phyloP scores from a whole-genome alignment of 2,888 invertebrate genomes.

The Meteorus cinctellus region DNA sequence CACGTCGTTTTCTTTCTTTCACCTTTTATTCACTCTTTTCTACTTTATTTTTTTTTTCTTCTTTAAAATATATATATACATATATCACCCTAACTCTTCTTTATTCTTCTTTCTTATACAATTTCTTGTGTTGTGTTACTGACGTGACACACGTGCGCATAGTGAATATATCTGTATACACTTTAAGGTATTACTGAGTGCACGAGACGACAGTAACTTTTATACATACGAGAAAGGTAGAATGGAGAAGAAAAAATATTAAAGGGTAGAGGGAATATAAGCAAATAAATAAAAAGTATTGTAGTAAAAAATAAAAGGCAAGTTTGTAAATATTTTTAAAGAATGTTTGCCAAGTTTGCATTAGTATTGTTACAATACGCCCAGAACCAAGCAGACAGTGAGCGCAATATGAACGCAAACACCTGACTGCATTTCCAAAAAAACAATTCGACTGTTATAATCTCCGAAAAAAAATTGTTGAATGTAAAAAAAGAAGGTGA shows the following conservation, averaged over 20 bases:
- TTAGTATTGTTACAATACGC: too few species aligned
- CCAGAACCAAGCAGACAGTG: too few species aligned
- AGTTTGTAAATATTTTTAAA: neutral
- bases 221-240: neutral
- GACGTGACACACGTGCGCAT: conserved; percentile 4
- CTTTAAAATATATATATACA: conserved; percentile 7
- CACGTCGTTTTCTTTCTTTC: conserved; percentile 47
- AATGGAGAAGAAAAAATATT: too few species aligned
- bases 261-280: neutral
- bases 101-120: conserved; percentile 26
- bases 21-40: conserved; percentile 25
- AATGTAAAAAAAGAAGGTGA: neutral
- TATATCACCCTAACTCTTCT: conserved; percentile 33
- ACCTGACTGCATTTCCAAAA: neutral
- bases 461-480: too few species aligned
- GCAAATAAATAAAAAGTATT: neutral
- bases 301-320: neutral
- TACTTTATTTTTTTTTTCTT: neutral
- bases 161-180: neutral
- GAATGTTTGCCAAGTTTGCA: too few species aligned
- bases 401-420: neutral
- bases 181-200: conserved; percentile 17
- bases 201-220: neutral
- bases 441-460: neutral
- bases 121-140: conserved; percentile 15